These are phyloP conservation scores for Peromyscus eremicus DNA, from an alignment of 2,797 vertebrate species.

Conservation along the genomic window DNA sequence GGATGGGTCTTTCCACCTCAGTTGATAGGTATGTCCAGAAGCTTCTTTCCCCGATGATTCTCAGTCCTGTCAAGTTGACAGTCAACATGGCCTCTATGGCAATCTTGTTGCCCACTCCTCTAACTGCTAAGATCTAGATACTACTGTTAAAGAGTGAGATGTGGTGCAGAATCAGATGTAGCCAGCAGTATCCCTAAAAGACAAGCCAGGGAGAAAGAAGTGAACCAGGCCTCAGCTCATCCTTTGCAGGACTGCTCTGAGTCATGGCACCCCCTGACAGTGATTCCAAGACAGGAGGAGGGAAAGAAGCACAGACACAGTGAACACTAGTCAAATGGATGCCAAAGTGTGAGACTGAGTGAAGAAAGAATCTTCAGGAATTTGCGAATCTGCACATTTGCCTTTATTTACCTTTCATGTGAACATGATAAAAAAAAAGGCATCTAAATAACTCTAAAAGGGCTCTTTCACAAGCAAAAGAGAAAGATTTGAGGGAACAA, in stretches of 20 bases:
- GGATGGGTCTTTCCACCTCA: neutral
- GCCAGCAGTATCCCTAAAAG: neutral
- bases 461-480: neutral
- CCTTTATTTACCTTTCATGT: neutral
- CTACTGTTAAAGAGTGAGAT: neutral
- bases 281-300: rapidly evolving
- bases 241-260: neutral
- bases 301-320: rapidly evolving
- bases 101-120: neutral
- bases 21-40: neutral
- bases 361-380: neutral
- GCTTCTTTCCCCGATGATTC: neutral
- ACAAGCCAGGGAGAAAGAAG: neutral
- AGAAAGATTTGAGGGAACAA: neutral
- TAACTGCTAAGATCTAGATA: neutral
- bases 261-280: rapidly evolving
- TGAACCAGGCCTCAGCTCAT: rapidly evolving
- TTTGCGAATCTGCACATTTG: neutral
- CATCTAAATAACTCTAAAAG: neutral
- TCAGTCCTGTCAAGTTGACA: neutral
- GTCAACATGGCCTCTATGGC: neutral
- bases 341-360: neutral
- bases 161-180: neutral
- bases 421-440: neutral
- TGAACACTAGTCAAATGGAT: rapidly evolving